Percentiles rank a stretch among this genome's conserved stretches.
Conservation (phyloP, 1,140 invertebrate genomes). For the Hyposmocoma kahamanoa region DNA sequence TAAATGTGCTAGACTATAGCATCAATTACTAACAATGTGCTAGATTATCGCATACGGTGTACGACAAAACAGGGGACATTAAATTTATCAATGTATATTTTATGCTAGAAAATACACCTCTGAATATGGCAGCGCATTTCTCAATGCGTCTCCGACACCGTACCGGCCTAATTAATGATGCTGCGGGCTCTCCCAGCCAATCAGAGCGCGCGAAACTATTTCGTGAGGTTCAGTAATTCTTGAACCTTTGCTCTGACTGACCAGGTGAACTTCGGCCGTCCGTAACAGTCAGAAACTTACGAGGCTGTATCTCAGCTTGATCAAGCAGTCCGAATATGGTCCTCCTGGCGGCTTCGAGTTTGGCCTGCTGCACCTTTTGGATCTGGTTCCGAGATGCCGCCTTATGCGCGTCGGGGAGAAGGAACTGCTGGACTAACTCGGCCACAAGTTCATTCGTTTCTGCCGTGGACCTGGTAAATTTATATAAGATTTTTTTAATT, state of each 20-base stretch:
- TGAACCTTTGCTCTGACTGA: too few relatives aligned
- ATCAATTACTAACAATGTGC: neutral
- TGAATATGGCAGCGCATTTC: too few relatives aligned
- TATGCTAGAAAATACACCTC: neutral
- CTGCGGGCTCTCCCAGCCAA: too few relatives aligned
- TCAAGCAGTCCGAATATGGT: slow-evolving; percentile 43
- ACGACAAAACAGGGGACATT: too few relatives aligned
- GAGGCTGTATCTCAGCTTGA: slow-evolving; percentile 26
- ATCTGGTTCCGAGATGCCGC: slow-evolving; percentile 34
- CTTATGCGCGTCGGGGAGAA: slow-evolving; percentile 46
- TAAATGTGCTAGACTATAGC: neutral
- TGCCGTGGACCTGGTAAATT: slow-evolving; percentile 37
- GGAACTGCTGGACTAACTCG: slow-evolving; percentile 57
- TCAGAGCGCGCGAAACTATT: neutral
- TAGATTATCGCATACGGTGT: neutral
- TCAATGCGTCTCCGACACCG: too few relatives aligned
- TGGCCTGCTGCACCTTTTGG: slow-evolving; percentile 24
- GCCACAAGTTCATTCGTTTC: slow-evolving; percentile 54
- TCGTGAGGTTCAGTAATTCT: too few relatives aligned
- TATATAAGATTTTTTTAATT: too few relatives aligned
- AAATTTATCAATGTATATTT: too few relatives aligned
- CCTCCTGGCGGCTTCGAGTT: slow-evolving; percentile 26
- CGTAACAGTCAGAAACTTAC: slow-evolving; percentile 15
- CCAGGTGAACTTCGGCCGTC: too few relatives aligned
- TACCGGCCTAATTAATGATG: too few relatives aligned